Evolutionary conservation across 2,888 invertebrate species (phyloP).

Genomic region (Scelioninae gen. 2): DNA sequence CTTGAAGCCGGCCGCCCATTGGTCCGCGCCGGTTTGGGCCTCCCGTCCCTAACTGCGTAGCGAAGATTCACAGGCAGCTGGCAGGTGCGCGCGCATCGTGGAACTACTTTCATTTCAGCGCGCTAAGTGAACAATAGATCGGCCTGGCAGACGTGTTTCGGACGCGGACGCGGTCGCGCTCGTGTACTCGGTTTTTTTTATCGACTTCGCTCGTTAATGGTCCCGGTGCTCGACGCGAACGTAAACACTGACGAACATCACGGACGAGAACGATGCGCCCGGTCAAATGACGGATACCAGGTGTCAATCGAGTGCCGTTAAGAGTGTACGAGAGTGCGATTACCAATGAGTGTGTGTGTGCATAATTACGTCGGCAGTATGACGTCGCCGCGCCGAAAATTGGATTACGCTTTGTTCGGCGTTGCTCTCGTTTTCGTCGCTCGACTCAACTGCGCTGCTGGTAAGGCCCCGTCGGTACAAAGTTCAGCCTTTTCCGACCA

Average conservation of each 20-base stretch:
- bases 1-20: constrained; percentile 60
- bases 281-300: constrained; percentile 64
- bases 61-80: constrained; percentile 64
- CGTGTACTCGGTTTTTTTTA: constrained; percentile 70
- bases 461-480: too few relatives aligned
- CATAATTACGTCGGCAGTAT: constrained; percentile 70
- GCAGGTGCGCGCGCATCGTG: constrained; percentile 73
- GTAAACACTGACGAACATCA: constrained; percentile 64
- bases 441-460: constrained; percentile 61
- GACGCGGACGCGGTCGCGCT: constrained; percentile 74
- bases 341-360: constrained; percentile 73
- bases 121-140: constrained; percentile 75
- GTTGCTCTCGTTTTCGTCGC: constrained; percentile 62
- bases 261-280: constrained; percentile 63
- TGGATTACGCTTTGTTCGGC: constrained; percentile 70
- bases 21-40: constrained; percentile 59
- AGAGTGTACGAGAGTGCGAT: constrained; percentile 68
- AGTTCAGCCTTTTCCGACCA: too few relatives aligned
- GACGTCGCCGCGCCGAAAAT: constrained; percentile 70
- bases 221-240: constrained; percentile 63
- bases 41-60: constrained; percentile 67
- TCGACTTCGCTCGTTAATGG: constrained; percentile 64
- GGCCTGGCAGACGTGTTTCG: constrained; percentile 73
- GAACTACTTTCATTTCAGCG: constrained; percentile 76
- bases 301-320: constrained; percentile 58